A percentile compares a stretch with the other conserved stretches of the same genome.
Evolutionary conservation across 2,797 vertebrate genomes (phyloP).

Genomic region (Urocyon cinereoargenteus): DNA sequence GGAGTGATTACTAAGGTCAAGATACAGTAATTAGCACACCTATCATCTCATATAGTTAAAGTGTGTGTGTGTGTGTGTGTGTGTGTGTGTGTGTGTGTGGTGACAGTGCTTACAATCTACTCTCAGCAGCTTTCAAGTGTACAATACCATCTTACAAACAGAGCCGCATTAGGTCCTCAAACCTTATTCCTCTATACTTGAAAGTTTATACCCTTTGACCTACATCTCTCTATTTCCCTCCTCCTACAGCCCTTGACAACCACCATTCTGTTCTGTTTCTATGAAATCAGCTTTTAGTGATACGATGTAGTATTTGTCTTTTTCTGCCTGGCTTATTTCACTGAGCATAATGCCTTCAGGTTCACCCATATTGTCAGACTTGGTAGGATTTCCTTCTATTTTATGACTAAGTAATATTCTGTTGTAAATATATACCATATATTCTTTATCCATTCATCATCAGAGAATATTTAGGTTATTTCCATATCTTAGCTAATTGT

Average conservation of each 20-base stretch:
- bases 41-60: not conserved
- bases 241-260: not conserved
- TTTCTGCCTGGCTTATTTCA: not conserved
- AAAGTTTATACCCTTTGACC: not conserved
- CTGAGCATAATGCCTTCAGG: not conserved
- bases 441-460: not conserved
- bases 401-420: not conserved
- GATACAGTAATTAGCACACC: not conserved
- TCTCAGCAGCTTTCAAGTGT: not conserved
- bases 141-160: not conserved
- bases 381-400: not conserved
- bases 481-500: not conserved
- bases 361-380: not conserved
- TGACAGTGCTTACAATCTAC: not conserved
- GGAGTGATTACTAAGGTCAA: not conserved
- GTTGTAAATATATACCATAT: no score
- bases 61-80: not conserved
- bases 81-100: not conserved
- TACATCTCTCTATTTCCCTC: not conserved
- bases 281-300: not conserved
- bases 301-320: not conserved
- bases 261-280: not conserved
- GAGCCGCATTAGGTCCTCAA: not conserved
- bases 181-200: not conserved
- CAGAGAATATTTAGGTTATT: not conserved